Percentiles rank a stretch among this genome's conserved stretches.
Conservation (phyloP, 2,797 vertebrate genomes). For the Pelodytes ibericus region DNA sequence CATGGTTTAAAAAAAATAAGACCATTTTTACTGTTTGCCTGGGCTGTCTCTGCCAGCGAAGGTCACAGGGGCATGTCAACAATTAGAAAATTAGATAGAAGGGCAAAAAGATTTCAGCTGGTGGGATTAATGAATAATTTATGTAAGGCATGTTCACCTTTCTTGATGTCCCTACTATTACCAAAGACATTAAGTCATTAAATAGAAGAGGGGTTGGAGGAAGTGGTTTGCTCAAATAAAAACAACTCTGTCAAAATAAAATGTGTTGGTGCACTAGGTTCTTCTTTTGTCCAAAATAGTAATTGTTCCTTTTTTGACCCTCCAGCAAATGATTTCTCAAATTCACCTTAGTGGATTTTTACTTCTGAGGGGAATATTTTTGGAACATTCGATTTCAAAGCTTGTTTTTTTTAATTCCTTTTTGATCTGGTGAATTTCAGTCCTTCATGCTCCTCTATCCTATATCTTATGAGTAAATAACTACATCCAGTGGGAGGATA, state of each 20-base stretch:
- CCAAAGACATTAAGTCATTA: constrained; percentile 22
- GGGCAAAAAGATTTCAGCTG: constrained; percentile 13
- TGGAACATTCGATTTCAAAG: constrained; percentile 83
- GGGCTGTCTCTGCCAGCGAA: neutral
- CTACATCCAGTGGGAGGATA: no score
- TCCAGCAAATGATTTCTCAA: constrained; percentile 83
- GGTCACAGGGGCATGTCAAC: constrained; percentile 28
- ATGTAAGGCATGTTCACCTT: constrained; percentile 16
- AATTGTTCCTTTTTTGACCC: no score
- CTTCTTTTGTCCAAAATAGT: no score
- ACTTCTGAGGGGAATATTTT: constrained; percentile 79
- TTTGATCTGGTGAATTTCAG: constrained; percentile 87
- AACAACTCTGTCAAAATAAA: neutral
- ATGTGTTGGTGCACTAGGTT: neutral
- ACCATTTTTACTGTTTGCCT: constrained; percentile 9
- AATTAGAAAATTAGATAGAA: constrained; percentile 37
- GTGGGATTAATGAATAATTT: constrained; percentile 36
- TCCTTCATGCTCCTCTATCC: constrained; percentile 79
- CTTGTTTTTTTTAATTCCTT: constrained; percentile 85
- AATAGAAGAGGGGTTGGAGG: neutral
- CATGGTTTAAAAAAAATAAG: neutral
- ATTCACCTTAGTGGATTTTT: constrained; percentile 80
- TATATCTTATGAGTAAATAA: no score
- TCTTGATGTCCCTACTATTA: constrained; percentile 21
- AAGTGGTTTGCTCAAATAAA: neutral